These are phyloP conservation scores for Malacoctenus gilli DNA, from an alignment of 2,797 vertebrate genomes.

Conservation along the genomic window DNA sequence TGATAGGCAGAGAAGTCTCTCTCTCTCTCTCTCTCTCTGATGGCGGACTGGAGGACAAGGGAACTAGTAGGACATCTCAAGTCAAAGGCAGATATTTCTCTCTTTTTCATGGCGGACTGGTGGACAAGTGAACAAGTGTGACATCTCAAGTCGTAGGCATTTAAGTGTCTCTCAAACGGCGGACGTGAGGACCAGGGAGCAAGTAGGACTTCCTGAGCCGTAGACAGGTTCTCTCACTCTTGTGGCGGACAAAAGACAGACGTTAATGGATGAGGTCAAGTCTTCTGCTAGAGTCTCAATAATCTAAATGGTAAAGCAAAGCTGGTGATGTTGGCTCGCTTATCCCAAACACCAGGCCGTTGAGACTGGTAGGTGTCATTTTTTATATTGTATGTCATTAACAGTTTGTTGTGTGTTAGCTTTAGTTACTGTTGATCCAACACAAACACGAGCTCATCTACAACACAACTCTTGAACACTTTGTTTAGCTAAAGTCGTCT, in stretches of 20 bases:
- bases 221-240: constrained; percentile 10
- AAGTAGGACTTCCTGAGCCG: constrained; percentile 26
- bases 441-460: constrained; percentile 5
- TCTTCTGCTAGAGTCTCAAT: constrained; percentile 62
- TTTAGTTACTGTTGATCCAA: constrained; percentile 22
- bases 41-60: constrained; percentile 20
- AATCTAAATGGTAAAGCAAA: constrained; percentile 62
- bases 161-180: constrained; percentile 13
- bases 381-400: constrained; percentile 45
- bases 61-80: constrained; percentile 22
- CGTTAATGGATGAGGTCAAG: constrained; percentile 70
- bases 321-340: constrained; percentile 66
- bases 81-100: constrained; percentile 6
- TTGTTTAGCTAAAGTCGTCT: too few species aligned
- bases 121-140: constrained; percentile 7
- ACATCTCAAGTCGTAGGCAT: constrained; percentile 28
- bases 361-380: constrained; percentile 76
- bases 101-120: neutral
- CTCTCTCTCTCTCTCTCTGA: constrained; percentile 1
- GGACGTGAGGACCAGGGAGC: constrained; percentile 17
- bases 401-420: constrained; percentile 29
- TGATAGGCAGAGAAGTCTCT: constrained; percentile 13
- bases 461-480: too few species aligned
- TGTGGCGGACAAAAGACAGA: constrained; percentile 48
- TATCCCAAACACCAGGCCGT: constrained; percentile 66